These are phyloP conservation scores for Pithys albifrons DNA, from an alignment of 2,113 vertebrate genomes.

Conservation along the genomic window DNA sequence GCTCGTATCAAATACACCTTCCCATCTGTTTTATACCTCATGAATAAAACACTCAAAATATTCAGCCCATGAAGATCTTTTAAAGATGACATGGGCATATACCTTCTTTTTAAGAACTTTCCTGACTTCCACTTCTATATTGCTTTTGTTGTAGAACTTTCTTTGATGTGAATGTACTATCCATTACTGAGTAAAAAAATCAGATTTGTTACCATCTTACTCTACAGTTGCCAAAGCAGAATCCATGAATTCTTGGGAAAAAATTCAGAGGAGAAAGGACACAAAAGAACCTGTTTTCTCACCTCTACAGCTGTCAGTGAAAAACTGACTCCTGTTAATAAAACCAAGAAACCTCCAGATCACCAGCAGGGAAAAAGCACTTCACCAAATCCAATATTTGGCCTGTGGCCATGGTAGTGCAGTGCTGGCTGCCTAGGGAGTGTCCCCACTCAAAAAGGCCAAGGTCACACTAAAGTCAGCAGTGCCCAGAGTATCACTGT, in stretches of 20 bases:
- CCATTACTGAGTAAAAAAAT: not conserved
- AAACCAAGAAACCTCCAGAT: not conserved
- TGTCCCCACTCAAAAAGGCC: not conserved
- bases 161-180: not conserved
- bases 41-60: not conserved
- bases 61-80: not conserved
- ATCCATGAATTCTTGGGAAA: not conserved
- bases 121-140: not conserved
- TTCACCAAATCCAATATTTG: not conserved
- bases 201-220: not conserved
- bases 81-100: not conserved
- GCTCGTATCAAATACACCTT: not conserved
- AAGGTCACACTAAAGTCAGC: not conserved
- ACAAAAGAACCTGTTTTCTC: not conserved
- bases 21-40: not conserved
- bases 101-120: not conserved
- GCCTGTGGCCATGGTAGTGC: not conserved
- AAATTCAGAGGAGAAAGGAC: not conserved
- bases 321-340: not conserved
- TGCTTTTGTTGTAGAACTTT: fast-evolving
- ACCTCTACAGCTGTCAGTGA: not conserved
- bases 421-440: not conserved
- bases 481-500: not conserved
- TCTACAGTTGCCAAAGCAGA: not conserved
- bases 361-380: not conserved